Base-by-base conservation (phyloP, 2,113 vertebrate species). In the Mormyrus lacerda region DNA sequence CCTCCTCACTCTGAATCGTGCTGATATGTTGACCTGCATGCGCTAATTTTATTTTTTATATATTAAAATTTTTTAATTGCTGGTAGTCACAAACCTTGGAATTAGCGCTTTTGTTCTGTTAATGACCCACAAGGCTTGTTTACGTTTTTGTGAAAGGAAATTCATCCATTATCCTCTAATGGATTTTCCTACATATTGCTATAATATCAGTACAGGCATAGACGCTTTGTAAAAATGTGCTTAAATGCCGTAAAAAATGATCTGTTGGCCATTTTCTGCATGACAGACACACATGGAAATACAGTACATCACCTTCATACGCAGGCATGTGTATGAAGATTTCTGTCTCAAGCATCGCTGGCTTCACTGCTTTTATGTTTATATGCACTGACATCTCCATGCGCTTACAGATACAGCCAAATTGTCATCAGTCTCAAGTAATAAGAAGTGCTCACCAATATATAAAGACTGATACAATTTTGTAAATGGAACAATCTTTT, bases 21-120 rank as follows among this genome's bases (percentile, higher is more conserved):
- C 51, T 82, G 73, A 83, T 31, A 44, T 79, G 42, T 85, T 45
- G 53, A 61, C 47, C 51, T 89, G 88, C 88, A 89, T 89, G 88
- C 50, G 88, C 79, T 73, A n/a, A 84, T 84, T 84, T 47, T 84
- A n/a, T 61, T 85, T 44, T 84, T 84, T 17, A 82, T 51, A 51
- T 53, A 53, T 27, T 21, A 6, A 79, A 24, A 13, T 9, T n/a
- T 82, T 84, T 83, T 50, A 51, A 51, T 51, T 51, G 31, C 47
- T 79, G 48, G n/a, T 48, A 19, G 61, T 48, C n/a, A 47, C 35
- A 7, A 35, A 48, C 10, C 21, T 47, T 51, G 47, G 61, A 35
- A 51, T 53, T 44, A 51, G 86, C 51, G 48, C 69, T 50, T 7
- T 87, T 88, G 6, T 39, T 88, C 27, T 88, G 39, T 48, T 88